Evolutionary conservation across 2,888 invertebrate species (phyloP).

Genomic region (Acanthoscelides obtectus): DNA sequence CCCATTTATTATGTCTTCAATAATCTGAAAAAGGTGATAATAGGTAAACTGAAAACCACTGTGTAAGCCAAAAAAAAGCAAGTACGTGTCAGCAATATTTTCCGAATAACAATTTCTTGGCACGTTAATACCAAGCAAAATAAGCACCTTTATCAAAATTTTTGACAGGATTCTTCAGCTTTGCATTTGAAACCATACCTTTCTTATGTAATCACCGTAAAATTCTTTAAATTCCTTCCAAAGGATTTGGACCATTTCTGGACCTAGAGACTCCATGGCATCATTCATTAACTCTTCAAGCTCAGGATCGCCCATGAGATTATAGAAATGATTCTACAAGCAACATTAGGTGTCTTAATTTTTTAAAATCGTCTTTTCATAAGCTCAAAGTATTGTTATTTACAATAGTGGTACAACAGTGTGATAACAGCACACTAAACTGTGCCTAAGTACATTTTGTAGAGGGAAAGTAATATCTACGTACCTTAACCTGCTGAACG

Average conservation of each 20-base stretch:
- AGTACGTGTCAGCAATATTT: too few relatives aligned
- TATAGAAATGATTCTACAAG: constrained; percentile 13
- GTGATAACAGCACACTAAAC: too few relatives aligned
- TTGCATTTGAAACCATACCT: constrained; percentile 6
- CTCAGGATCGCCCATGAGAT: constrained; percentile 21
- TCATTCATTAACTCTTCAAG: constrained; percentile 19
- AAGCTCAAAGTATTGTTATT: too few relatives aligned
- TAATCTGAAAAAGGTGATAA: constrained; percentile 12
- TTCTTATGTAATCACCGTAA: constrained; percentile 13
- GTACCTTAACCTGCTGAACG: constrained; percentile 2
- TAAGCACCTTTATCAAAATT: too few relatives aligned
- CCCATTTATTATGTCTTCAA: constrained; percentile 10
- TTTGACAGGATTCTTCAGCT: too few relatives aligned
- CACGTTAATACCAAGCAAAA: too few relatives aligned
- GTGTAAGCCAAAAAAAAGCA: background rate
- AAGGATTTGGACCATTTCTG: constrained; percentile 18
- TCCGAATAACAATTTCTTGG: too few relatives aligned
- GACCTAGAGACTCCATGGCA: constrained; percentile 10
- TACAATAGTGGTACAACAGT: too few relatives aligned
- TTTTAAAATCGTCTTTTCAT: too few relatives aligned
- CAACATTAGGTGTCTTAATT: too few relatives aligned
- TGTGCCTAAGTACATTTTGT: too few relatives aligned
- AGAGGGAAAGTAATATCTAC: too few relatives aligned
- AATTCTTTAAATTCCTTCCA: constrained; percentile 21
- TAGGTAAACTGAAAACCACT: background rate